phyloP scores from a whole-genome alignment of 1,140 invertebrate genomes.

The Sitophilus oryzae region DNA sequence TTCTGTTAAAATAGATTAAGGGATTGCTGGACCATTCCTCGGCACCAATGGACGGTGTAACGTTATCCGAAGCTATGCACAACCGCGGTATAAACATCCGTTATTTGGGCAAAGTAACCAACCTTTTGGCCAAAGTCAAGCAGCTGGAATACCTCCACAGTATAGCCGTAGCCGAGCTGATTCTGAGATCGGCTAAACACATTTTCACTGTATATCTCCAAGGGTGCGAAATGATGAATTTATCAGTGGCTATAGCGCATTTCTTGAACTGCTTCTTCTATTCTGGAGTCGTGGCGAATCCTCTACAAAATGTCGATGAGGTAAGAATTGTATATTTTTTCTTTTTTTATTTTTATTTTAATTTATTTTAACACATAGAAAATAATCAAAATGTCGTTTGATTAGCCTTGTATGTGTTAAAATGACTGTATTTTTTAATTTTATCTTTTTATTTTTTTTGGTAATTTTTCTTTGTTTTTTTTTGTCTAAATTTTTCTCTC shows the following conservation, averaged over 20 bases:
- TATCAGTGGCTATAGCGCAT: slow-evolving; percentile 84
- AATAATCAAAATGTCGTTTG: slow-evolving; percentile 2
- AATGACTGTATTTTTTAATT: too few relatives aligned
- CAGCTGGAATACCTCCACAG: slow-evolving; percentile 81
- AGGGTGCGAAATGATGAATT: slow-evolving; percentile 80
- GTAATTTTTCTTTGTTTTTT: too few relatives aligned
- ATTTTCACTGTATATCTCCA: slow-evolving; percentile 90
- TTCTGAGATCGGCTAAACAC: slow-evolving; percentile 86
- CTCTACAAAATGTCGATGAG: slow-evolving; percentile 61
- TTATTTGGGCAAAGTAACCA: slow-evolving; percentile 86
- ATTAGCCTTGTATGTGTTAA: too few relatives aligned
- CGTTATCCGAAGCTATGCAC: slow-evolving; percentile 91
- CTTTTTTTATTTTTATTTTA: slow-evolving; percentile 3
- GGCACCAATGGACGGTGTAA: slow-evolving; percentile 92
- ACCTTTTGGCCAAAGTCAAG: slow-evolving; percentile 69
- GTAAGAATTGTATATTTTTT: too few relatives aligned
- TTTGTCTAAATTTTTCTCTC: too few relatives aligned
- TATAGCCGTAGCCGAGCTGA: slow-evolving; percentile 81
- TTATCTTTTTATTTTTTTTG: too few relatives aligned
- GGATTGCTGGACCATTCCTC: slow-evolving; percentile 88
- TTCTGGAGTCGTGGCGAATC: slow-evolving; percentile 58
- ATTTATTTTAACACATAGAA: too few relatives aligned
- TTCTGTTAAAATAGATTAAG: slow-evolving; percentile 65
- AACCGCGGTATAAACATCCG: slow-evolving; percentile 93
- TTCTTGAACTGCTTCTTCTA: slow-evolving; percentile 93